phyloP scores from a whole-genome alignment of 2,113 vertebrate species.

The Zootoca vivipara region DNA sequence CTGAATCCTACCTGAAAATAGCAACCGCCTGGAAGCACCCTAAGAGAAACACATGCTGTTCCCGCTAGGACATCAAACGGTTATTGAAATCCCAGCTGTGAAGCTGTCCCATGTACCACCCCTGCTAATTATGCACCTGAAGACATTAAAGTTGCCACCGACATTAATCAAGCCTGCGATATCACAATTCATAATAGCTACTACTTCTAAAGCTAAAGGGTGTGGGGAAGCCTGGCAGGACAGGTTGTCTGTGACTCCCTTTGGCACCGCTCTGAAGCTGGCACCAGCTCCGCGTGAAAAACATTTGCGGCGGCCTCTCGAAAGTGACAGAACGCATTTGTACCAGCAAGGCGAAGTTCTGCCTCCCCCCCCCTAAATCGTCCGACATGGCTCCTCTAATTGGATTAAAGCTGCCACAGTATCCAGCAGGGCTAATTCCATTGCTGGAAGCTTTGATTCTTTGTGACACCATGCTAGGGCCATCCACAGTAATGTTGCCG shows the following conservation, averaged over 20 bases:
- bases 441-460: conserved; percentile 24
- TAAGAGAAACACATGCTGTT: neutral
- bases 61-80: conserved; percentile 23
- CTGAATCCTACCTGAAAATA: no score
- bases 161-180: conserved; percentile 26
- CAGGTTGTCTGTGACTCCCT: neutral
- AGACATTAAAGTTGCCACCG: neutral
- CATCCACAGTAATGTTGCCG: neutral
- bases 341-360: conserved; percentile 24
- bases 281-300: conserved; percentile 2
- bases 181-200: conserved; percentile 21
- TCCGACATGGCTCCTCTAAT: conserved; percentile 11
- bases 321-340: conserved; percentile 23
- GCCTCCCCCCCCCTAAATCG: conserved; percentile 10
- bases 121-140: conserved; percentile 3
- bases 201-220: conserved; percentile 11
- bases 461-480: neutral
- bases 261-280: conserved; percentile 9
- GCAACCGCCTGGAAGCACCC: no score
- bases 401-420: conserved; percentile 12
- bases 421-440: neutral
- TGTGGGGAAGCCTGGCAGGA: neutral
- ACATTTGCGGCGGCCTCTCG: conserved; percentile 9
- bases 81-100: conserved; percentile 32
- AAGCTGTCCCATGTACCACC: conserved; percentile 12